These are phyloP conservation scores for Gryllus bimaculatus DNA, from an alignment of 1,140 invertebrate genomes.

Conservation along the genomic window DNA sequence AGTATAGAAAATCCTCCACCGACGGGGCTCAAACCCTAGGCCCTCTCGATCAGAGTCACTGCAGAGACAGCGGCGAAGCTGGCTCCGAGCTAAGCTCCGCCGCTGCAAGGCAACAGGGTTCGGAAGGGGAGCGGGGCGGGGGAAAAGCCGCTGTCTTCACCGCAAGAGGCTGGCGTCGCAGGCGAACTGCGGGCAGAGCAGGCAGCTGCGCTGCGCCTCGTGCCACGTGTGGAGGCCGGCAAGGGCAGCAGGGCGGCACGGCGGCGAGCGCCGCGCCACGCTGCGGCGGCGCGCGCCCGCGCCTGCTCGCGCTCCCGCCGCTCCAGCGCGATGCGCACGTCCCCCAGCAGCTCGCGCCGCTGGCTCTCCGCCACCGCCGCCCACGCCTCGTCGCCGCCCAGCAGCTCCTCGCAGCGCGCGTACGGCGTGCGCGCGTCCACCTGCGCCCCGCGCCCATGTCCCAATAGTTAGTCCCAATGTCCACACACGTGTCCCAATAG, in stretches of 20 bases:
- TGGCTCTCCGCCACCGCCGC: background rate
- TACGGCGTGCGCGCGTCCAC: background rate
- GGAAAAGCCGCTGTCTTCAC: background rate
- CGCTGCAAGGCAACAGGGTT: too few relatives aligned
- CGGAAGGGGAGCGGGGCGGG: too few relatives aligned
- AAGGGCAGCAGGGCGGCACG: background rate
- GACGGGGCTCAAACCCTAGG: too few relatives aligned
- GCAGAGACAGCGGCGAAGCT: too few relatives aligned
- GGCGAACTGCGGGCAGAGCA: background rate
- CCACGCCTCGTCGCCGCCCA: background rate
- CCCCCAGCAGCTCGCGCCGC: background rate
- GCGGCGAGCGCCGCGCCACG: background rate
- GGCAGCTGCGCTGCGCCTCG: background rate
- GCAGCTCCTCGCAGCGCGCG: background rate
- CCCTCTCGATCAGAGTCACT: too few relatives aligned
- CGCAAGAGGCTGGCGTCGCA: background rate
- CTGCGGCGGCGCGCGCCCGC: too few relatives aligned
- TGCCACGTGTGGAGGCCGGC: background rate
- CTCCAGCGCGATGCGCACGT: background rate
- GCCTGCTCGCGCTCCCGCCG: background rate
- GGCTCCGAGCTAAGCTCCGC: too few relatives aligned
- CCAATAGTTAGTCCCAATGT: too few relatives aligned
- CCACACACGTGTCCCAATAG: too few relatives aligned
- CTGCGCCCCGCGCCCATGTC: background rate
- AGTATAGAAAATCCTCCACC: too few relatives aligned